phyloP scores from a whole-genome alignment of 2,888 invertebrate species.

The Drepanosiphum platanoidis region DNA sequence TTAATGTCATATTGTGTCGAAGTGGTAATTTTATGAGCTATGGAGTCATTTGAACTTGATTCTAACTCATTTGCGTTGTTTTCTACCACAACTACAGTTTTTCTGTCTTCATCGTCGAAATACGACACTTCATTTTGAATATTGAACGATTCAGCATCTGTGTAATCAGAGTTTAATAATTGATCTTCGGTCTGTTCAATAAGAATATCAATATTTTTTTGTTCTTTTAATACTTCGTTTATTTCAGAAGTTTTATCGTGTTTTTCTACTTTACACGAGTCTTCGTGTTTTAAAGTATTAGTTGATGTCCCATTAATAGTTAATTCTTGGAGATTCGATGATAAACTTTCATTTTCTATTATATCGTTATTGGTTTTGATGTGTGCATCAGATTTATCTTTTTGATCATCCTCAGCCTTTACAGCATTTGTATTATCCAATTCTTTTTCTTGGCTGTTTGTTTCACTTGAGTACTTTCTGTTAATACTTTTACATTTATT shows the following conservation, averaged over 20 bases:
- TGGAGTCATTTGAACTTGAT: background rate
- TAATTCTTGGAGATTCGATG: background rate
- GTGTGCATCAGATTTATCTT: background rate
- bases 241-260: background rate
- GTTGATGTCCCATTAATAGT: background rate
- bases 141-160: background rate
- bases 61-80: background rate
- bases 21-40: background rate
- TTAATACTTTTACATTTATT: background rate
- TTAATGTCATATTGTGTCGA: background rate
- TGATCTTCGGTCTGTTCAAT: background rate
- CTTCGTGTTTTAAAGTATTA: background rate
- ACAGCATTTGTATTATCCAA: background rate
- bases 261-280: background rate
- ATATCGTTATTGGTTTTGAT: background rate
- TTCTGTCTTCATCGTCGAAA: background rate
- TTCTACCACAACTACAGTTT: background rate
- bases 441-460: background rate
- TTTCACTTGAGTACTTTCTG: background rate
- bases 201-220: background rate
- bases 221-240: background rate
- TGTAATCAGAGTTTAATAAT: background rate
- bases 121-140: background rate
- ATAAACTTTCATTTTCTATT: background rate
- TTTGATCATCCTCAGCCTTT: background rate